A percentile compares a stretch with the other conserved stretches of the same genome.
phyloP scores from a whole-genome alignment of 2,797 vertebrate genomes.

The Acipenser ruthenus region DNA sequence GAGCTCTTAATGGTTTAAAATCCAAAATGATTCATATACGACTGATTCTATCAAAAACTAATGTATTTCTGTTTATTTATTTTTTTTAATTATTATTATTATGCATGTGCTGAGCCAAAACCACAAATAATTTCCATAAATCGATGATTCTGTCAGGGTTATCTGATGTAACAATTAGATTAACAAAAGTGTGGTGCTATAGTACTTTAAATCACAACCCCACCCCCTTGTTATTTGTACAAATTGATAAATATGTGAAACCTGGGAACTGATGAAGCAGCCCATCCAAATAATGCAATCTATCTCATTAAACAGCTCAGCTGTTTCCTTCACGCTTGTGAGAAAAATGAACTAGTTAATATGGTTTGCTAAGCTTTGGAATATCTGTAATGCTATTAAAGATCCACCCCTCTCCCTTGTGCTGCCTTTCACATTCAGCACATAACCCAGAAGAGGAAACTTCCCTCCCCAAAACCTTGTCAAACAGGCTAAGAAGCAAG shows the following conservation, averaged over 20 bases:
- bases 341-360: conserved; percentile 24
- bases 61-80: too few relatives aligned
- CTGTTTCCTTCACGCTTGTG: conserved; percentile 22
- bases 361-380: conserved; percentile 16
- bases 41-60: too few relatives aligned
- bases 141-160: too few relatives aligned
- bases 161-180: too few relatives aligned
- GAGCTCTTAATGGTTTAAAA: too few relatives aligned
- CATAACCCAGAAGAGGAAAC: conserved; percentile 29
- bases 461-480: neutral
- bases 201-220: too few relatives aligned
- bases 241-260: neutral
- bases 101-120: too few relatives aligned
- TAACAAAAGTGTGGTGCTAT: too few relatives aligned
- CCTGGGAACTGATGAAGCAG: neutral
- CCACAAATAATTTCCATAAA: too few relatives aligned
- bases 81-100: too few relatives aligned
- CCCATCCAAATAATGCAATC: neutral
- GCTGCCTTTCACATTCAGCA: conserved; percentile 32
- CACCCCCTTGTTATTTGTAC: neutral
- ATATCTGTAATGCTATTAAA: neutral
- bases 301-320: neutral
- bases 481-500: neutral
- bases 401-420: conserved; percentile 36
- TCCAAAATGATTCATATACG: too few relatives aligned